phyloP scores from a whole-genome alignment of 2,888 invertebrate genomes.

The Polydrusus pterygomalis region DNA sequence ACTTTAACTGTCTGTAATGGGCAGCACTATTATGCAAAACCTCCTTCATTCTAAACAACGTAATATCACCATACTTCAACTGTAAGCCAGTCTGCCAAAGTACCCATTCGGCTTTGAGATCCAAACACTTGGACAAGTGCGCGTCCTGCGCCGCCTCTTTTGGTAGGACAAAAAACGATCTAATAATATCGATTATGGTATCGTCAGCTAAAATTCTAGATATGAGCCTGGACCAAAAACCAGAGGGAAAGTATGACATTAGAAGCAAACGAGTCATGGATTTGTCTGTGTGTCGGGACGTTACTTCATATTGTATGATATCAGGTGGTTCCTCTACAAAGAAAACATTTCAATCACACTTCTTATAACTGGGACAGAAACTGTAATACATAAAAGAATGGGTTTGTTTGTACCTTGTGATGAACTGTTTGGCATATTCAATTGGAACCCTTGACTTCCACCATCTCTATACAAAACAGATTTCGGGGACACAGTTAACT shows the following conservation, averaged over 20 bases:
- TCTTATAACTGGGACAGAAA: too few relatives aligned
- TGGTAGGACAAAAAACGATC: slow-evolving; percentile 82
- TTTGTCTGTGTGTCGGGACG: slow-evolving; percentile 74
- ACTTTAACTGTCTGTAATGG: slow-evolving; percentile 71
- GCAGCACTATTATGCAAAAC: slow-evolving; percentile 76
- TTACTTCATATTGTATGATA: slow-evolving; percentile 64
- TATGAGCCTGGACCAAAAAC: slow-evolving; percentile 97
- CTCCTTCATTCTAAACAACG: slow-evolving; percentile 89
- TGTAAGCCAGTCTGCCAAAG: slow-evolving; percentile 96
- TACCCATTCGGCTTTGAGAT: slow-evolving; percentile 89
- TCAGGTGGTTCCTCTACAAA: slow-evolving; percentile 62
- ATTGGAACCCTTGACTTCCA: slow-evolving; percentile 67
- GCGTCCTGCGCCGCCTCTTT: slow-evolving; percentile 81
- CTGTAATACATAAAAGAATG: too few relatives aligned
- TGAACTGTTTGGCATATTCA: slow-evolving; percentile 66
- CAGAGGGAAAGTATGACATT: slow-evolving; percentile 98
- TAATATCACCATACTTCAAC: slow-evolving; percentile 87
- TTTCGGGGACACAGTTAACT: slow-evolving; percentile 74
- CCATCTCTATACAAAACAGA: slow-evolving; percentile 69
- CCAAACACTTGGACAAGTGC: slow-evolving; percentile 75
- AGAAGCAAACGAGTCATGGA: slow-evolving; percentile 86
- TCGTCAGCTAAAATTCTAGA: slow-evolving; percentile 94
- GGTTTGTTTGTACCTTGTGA: slow-evolving; percentile 23
- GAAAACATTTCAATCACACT: too few relatives aligned
- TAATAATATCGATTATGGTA: slow-evolving; percentile 85